phyloP scores from a whole-genome alignment of 2,797 vertebrate species.

The Syngnathus acus region DNA sequence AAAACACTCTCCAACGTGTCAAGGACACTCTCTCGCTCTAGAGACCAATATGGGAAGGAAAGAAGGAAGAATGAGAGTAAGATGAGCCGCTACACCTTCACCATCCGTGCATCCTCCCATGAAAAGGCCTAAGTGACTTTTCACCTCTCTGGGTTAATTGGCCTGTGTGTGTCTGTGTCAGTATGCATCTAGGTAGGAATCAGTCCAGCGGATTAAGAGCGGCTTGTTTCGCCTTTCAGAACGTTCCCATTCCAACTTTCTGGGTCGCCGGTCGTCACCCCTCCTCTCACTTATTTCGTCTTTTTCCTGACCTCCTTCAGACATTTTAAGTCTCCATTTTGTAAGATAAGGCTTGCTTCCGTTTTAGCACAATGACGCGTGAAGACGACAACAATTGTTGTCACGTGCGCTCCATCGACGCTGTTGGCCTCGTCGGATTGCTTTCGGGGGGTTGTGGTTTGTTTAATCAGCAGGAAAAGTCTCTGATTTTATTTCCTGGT shows the following conservation, averaged over 20 bases:
- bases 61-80: background rate
- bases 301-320: constrained; percentile 9
- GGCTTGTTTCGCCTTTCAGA: constrained; percentile 14
- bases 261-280: background rate
- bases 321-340: background rate
- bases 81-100: background rate
- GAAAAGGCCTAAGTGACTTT: background rate
- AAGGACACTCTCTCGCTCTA: background rate
- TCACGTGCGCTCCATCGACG: background rate
- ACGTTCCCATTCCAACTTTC: background rate
- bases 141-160: constrained; percentile 5
- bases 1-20: background rate
- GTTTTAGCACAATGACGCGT: background rate
- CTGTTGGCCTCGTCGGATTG: background rate
- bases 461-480: too few species aligned
- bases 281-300: background rate
- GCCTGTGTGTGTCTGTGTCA: constrained; percentile 8
- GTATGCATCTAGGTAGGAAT: constrained; percentile 47
- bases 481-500: too few species aligned
- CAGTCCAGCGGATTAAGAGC: constrained; percentile 73
- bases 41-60: background rate
- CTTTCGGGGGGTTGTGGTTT: background rate
- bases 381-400: background rate
- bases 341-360: background rate
- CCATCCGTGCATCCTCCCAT: background rate